Conservation (phyloP, 2,113 vertebrate genomes). For the Amphiprion ocellaris region DNA sequence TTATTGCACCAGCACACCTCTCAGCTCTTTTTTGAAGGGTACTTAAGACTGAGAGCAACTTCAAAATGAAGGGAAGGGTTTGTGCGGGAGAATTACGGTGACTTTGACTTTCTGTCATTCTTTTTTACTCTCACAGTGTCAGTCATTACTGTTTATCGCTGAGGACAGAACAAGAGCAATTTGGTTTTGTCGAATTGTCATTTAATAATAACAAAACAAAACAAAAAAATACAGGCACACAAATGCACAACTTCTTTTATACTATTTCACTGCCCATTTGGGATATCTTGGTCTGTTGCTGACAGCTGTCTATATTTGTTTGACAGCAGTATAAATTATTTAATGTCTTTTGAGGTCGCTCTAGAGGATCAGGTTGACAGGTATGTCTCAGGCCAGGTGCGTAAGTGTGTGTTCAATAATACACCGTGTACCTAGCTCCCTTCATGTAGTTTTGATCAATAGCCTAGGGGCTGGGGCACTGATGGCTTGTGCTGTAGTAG, state of each 20-base stretch:
- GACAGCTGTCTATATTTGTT: slow-evolving; percentile 61
- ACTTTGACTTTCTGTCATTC: background rate
- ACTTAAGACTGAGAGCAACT: slow-evolving; percentile 22
- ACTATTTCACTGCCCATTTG: background rate
- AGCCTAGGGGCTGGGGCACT: slow-evolving; percentile 63
- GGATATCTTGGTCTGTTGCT: slow-evolving; percentile 15
- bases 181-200: slow-evolving; percentile 4
- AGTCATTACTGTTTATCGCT: slow-evolving; percentile 2
- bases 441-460: slow-evolving; percentile 81
- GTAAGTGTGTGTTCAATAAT: slow-evolving; percentile 76
- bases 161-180: slow-evolving; percentile 3
- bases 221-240: background rate
- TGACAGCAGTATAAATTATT: slow-evolving; percentile 72
- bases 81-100: slow-evolving; percentile 2
- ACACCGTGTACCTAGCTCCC: slow-evolving; percentile 63
- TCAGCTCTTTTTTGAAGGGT: slow-evolving; percentile 34
- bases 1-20: slow-evolving; percentile 3
- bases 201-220: slow-evolving; percentile 6
- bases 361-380: slow-evolving; percentile 60
- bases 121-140: slow-evolving; percentile 9
- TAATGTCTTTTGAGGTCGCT: slow-evolving; percentile 59
- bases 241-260: background rate
- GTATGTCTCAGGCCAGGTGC: slow-evolving; percentile 64
- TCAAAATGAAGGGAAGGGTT: slow-evolving; percentile 30
- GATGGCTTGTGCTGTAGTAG: slow-evolving; percentile 54